Percentiles rank a stretch among this genome's conserved stretches.
Evolutionary conservation across 2,797 vertebrate genomes (phyloP).

Genomic region (Liparis tanakae): DNA sequence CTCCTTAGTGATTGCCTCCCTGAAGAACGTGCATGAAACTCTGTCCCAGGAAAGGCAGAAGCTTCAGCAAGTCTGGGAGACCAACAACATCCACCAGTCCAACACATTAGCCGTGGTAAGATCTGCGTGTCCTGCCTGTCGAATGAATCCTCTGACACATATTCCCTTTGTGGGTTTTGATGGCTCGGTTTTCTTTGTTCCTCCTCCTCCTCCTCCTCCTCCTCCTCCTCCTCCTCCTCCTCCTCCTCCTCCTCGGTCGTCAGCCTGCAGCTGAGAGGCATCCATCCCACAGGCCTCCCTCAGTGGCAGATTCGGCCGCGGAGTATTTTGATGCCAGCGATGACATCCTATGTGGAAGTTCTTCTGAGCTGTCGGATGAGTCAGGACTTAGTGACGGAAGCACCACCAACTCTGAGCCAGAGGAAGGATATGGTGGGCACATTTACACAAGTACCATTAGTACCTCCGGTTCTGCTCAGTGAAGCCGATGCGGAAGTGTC

Average conservation of each 20-base stretch:
- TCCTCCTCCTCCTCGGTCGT: fast-evolving
- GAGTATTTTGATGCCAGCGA: constrained; percentile 94
- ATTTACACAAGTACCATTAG: background rate
- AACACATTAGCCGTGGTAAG: constrained; percentile 73
- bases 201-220: background rate
- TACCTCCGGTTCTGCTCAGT: background rate
- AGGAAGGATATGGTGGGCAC: constrained; percentile 80
- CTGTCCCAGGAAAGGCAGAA: constrained; percentile 85
- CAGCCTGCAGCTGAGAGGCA: constrained; percentile 68
- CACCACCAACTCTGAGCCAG: constrained; percentile 88
- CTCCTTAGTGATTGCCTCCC: constrained; percentile 77
- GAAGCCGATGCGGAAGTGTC: background rate
- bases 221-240: no score
- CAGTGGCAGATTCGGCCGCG: constrained; percentile 86
- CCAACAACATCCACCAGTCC: constrained; percentile 65
- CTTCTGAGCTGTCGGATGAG: constrained; percentile 87
- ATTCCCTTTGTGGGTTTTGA: background rate
- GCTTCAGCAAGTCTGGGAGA: constrained; percentile 82
- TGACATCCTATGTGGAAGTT: constrained; percentile 86
- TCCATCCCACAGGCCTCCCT: constrained; percentile 82
- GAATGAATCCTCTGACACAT: background rate
- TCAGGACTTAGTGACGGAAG: constrained; percentile 89
- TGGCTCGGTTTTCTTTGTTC: background rate
- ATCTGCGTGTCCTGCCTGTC: background rate
- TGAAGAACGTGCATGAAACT: constrained; percentile 88